Base-by-base conservation (phyloP, 2,113 vertebrate species). In the Notiomystis cincta region DNA sequence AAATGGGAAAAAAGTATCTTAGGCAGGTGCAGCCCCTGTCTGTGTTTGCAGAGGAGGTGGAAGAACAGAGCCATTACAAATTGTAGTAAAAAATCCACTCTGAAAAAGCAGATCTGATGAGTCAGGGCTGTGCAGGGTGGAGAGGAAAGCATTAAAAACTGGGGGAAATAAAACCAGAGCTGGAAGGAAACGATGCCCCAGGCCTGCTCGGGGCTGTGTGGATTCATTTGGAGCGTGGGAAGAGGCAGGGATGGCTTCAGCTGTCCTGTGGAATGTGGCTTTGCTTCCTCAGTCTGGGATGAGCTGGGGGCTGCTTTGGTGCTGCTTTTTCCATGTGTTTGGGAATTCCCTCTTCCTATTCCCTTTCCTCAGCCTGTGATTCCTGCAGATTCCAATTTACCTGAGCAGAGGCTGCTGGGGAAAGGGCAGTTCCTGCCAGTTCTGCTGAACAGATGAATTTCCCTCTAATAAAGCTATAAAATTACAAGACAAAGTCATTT, bases 221-320 rank as follows among this genome's bases (percentile, higher is more conserved):
- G 45, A 3, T 38, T 13, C 6, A 22, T 51, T 24, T 23, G 40
- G 40, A 14, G 35, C 4, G 14, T 13, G 40, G 67, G 33, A 10
- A 33, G 8, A 35, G 69, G 22, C 19, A 4, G 3, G 3, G 67
- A 7, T 31, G 28, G 60, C 66, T 58, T 38, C 44, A 25, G 47
- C 12, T 9, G 37, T 4, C 1, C 61, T 11, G 1, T 7, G 50
- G 17, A 15, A 19, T 20, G 6, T 9, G 72, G 58, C 60, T 69
- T 10, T 40, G 57, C 28, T 1, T 6, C n/a, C 17, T 0, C 4
- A 42, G 58, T 1, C 15, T 8, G 72, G 18, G 19, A 38, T 53
- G 2, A 72, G 67, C 75, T 69, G 51, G 31, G 57, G 15, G 5
- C 38, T 14, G n/a, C 6, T 28, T 9, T 14, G 30, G 18, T 61